A percentile compares a stretch with the other conserved stretches of the same genome.
Conservation (phyloP, 1,140 invertebrate genomes). For the Harpegnathos saltator region DNA sequence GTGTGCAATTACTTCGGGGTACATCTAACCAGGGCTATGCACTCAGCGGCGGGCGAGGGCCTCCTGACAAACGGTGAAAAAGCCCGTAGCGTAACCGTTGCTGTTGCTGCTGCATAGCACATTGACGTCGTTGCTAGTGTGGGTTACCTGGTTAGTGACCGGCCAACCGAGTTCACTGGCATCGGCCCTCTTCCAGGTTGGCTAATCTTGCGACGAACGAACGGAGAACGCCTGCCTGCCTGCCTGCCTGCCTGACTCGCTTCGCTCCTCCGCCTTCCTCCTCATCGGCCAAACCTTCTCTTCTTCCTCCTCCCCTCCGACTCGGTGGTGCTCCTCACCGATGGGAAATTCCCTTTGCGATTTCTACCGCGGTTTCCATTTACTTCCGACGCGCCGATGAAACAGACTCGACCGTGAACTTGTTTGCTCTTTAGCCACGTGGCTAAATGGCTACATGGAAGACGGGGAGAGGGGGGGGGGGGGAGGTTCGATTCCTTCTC, state of each 20-base stretch:
- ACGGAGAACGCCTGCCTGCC: conserved; percentile 62
- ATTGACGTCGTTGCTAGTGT: conserved; percentile 83
- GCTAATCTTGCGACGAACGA: conserved; percentile 83
- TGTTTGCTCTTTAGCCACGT: conserved; percentile 65
- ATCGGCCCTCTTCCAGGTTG: conserved; percentile 84
- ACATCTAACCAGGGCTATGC: conserved; percentile 63
- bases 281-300: conserved; percentile 41
- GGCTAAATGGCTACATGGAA: too few relatives aligned
- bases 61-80: conserved; percentile 83
- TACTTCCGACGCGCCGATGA: conserved; percentile 48
- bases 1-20: conserved; percentile 58
- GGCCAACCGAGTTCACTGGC: conserved; percentile 87
- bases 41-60: conserved; percentile 39
- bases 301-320: conserved; percentile 52
- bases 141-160: conserved; percentile 87
- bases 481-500: conserved; percentile 3
- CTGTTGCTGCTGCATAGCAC: conserved; percentile 79
- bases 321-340: conserved; percentile 26
- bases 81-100: conserved; percentile 82
- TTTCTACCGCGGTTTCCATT: conserved; percentile 35
- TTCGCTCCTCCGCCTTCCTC: conserved; percentile 44
- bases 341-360: conserved; percentile 66
- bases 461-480: too few relatives aligned
- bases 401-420: conserved; percentile 59
- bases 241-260: conserved; percentile 36